Evolutionary conservation across 2,113 vertebrate genomes (phyloP), one percentile per base, ranked within the genome.

Genomic region (Colaptes auratus): DNA sequence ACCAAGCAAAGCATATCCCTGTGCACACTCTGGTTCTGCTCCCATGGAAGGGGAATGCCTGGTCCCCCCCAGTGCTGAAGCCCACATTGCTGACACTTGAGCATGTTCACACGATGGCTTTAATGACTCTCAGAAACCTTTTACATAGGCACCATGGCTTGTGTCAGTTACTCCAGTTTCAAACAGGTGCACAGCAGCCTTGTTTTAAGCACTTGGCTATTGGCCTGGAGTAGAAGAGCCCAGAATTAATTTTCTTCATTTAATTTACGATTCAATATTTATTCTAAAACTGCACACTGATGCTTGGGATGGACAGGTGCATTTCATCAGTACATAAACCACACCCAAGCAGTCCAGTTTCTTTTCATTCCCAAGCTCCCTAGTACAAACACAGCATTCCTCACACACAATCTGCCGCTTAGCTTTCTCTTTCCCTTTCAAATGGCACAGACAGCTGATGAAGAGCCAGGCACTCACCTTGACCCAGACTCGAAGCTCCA

Each of bases 381-480:
- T 42, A 25, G 66, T 61, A 73, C 4, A 1, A 82, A 44, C 19
- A 44, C 55, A 33, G 46, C 28, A 7, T 28, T 87, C 55, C 78
- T 90, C 81, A 84, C 81, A 58, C 58, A 55, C 86, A 35, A 5
- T 2, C 82, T 39, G n/a, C 66, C 21, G 70, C 65, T 89, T 10
- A 8, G 48, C 61, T 90, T 86, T 9, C 65, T 65, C 81, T 65
- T 75, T 56, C 70, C 61, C 55, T 65, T 30, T 50, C 33, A 84
- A 78, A 72, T 0, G 13, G 78, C 66, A 72, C 80, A 83, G 86
- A 55, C 58, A 87, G 90, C 61, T 56, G 33, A 86, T 27, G 63
- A 82, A 92, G 83, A 95, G 86, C 70, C 94, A 90, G 48, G 88
- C 73, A 65, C 89, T 84, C 94, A 94, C 92, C 96, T 96, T 94